Base-by-base conservation (phyloP, 2,797 vertebrate genomes). In the Glyptemys insculpta region DNA sequence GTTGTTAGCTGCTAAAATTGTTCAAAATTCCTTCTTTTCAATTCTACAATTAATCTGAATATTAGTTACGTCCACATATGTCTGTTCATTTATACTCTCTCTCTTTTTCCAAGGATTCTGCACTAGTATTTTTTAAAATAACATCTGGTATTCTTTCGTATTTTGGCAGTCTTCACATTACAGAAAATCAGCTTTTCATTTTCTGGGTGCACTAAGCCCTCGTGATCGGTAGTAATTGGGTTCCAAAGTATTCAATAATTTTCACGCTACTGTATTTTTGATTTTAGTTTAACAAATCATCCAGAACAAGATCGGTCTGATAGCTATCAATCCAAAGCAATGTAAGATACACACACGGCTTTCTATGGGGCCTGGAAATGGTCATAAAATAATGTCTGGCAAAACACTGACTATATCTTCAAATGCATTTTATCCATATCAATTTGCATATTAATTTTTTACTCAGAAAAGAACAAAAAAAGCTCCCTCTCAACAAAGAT, bases 111-210 rank as follows among this genome's bases (percentile, higher is more conserved):
- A 91, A 97, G 92, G 81, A 96, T 86, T 93, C 91, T 81, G 84
- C 83, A 96, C 95, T 95, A 81, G 90, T 80, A 89, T 87, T 93
- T 95, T 96, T 94, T 96, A 52, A 81, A 81, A 97, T 93, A 97
- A 97, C 97, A 98, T 97, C 97, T 97, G 97, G 94, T 96, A 95
- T 97, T 96, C 98, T 87, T 96, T 96, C 96, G 92, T 91, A 94
- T 92, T 95, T 96, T 97, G 97, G 96, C 97, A 96, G 92, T 87
- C 83, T 4, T 96, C 91, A 86, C 86, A 85, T 97, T 90, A 92
- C 94, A 91, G 7, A 97, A 97, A 96, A 93, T 94, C 94, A 96
- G 95, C 79, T 97, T 96, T 96, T 92, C 53, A 34, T 94, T 97
- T 92, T 95, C 97, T 94, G 94, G 68, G 15, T 89, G 88, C 9